Percentiles rank a stretch among this genome's conserved stretches.
These are phyloP conservation scores for Peromyscus eremicus DNA, from an alignment of 2,797 vertebrate species.

Conservation along the genomic window DNA sequence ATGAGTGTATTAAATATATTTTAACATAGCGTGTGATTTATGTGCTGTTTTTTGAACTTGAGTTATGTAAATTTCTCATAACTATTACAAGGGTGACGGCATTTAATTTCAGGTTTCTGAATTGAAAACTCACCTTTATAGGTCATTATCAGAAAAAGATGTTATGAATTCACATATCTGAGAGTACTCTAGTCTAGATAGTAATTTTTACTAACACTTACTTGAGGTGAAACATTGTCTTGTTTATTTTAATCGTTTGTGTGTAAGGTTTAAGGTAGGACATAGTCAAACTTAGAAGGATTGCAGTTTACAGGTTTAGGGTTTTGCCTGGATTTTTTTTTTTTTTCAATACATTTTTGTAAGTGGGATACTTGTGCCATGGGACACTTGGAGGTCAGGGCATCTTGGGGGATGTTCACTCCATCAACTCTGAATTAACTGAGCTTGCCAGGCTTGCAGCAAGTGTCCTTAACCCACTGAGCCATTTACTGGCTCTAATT, in stretches of 20 bases:
- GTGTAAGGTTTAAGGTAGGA: neutral
- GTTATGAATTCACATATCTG: neutral
- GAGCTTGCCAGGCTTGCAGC: neutral
- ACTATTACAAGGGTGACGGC: neutral
- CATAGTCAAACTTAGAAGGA: neutral
- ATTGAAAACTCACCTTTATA: slow-evolving; percentile 3
- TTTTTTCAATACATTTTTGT: neutral
- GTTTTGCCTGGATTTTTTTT: neutral
- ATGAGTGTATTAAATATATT: neutral
- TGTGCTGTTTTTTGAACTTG: neutral
- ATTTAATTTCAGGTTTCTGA: neutral
- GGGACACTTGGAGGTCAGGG: neutral
- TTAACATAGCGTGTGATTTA: neutral
- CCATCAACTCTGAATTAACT: neutral
- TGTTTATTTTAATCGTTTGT: slow-evolving; percentile 19
- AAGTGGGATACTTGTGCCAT: neutral
- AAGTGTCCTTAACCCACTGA: neutral
- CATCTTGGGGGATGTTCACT: no score
- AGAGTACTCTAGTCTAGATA: neutral
- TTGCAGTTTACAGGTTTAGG: neutral
- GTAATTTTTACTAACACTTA: neutral
- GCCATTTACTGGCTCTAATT: neutral
- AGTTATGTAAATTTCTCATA: slow-evolving; percentile 15
- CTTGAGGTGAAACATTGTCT: neutral
- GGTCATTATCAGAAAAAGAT: neutral